Percentiles rank a stretch among this genome's conserved stretches.
phyloP scores from a whole-genome alignment of 2,113 vertebrate species.

The Entomyzon cyanotis region DNA sequence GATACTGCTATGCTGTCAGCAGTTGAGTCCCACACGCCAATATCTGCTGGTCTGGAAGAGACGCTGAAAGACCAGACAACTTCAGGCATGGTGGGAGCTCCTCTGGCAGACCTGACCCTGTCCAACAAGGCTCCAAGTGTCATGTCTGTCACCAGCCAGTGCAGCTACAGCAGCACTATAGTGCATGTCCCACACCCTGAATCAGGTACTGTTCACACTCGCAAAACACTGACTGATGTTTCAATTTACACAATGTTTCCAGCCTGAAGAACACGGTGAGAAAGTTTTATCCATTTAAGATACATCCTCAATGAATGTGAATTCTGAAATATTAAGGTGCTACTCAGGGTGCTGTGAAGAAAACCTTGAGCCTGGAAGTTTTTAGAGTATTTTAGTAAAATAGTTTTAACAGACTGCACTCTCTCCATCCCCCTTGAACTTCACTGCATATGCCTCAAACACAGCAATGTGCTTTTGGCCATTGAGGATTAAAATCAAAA shows the following conservation, averaged over 20 bases:
- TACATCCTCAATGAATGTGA: background rate
- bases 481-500: background rate
- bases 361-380: background rate
- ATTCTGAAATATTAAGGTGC: background rate
- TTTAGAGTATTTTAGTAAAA: background rate
- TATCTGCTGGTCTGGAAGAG: constrained; percentile 42
- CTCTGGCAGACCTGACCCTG: constrained; percentile 78
- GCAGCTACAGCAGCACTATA: constrained; percentile 86
- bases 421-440: background rate
- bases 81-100: constrained; percentile 67
- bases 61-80: background rate
- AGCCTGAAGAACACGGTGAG: background rate
- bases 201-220: constrained; percentile 72
- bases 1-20: constrained; percentile 46
- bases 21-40: constrained; percentile 59
- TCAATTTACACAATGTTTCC: background rate
- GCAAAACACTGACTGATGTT: background rate
- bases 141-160: constrained; percentile 84
- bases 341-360: background rate
- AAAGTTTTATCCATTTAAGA: background rate
- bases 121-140: constrained; percentile 82
- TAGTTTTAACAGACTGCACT: background rate
- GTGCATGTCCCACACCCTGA: constrained; percentile 83
- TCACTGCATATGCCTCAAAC: background rate
- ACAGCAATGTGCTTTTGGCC: background rate